Evolutionary conservation across 2,888 invertebrate genomes (phyloP), one percentile per base, ranked within the genome.

Genomic region (Luperina testacea): DNA sequence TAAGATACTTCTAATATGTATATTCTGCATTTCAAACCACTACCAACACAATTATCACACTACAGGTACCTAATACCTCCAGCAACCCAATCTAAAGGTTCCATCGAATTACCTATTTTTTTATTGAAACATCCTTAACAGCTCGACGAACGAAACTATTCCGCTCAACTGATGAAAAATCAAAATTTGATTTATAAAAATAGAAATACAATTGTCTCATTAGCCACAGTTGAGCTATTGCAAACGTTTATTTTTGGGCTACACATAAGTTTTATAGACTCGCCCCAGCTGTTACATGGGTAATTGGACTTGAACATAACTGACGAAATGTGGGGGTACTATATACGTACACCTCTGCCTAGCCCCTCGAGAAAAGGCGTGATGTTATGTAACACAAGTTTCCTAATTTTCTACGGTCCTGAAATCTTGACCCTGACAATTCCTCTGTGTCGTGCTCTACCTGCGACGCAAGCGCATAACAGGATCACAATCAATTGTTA

Each of bases 401-500:
- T 51, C 2, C 5, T 24, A 51, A 15, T 15, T 27, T 69, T 5
- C 32, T 17, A 51, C 32, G 5, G 32, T 70, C 32, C 53, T 57
- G 38, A 71, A 38, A 70, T 69, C 27, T 68, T 68, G 7, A 48
- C 13, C 20, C 3, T 48, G 13, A 27, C 7, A 27, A 24, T 24
- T 53, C 5, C 8, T 32, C 6, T 13, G 0, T 15, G 24, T 17
- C n/a, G n/a, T 38, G 20, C 20, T 48, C 24, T 75, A 27, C 24
- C 11, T 75, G 75, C 32, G 57, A 59, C 38, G 72, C 64, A 17
- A 51, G 69, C 82, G 65, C 72, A 64, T 63, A 75, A 72, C 42
- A 72, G 72, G 64, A 72, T 27, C 38, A 79, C 32, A 71, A 61
- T 67, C 59, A 67, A 83, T 73, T 71, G 61, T 74, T 74, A 32